These are phyloP conservation scores for Trematocara unimaculatum DNA, from an alignment of 2,113 vertebrate genomes.

Conservation along the genomic window DNA sequence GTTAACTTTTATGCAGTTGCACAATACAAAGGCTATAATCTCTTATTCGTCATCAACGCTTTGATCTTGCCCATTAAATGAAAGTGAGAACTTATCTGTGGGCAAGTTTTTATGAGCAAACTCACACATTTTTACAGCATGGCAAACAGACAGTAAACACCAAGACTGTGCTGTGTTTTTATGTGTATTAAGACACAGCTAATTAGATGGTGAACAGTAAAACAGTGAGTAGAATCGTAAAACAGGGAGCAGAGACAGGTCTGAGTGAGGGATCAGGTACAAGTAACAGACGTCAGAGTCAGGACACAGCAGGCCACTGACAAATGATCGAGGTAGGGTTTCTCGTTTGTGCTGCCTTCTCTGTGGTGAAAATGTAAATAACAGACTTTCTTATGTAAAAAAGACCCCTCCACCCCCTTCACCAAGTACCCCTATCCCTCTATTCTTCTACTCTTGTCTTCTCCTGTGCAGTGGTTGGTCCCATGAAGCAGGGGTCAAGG, in stretches of 20 bases:
- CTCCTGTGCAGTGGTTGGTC: slow-evolving; percentile 51
- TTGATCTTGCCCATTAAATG: slow-evolving; percentile 35
- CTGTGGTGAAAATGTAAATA: slow-evolving; percentile 61
- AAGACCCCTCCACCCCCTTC: slow-evolving; percentile 6
- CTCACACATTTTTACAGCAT: slow-evolving; percentile 71
- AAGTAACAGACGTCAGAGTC: slow-evolving; percentile 18
- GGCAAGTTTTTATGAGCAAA: slow-evolving; percentile 63
- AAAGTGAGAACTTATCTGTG: slow-evolving; percentile 21
- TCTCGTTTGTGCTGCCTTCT: slow-evolving; percentile 48
- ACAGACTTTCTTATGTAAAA: slow-evolving; percentile 55
- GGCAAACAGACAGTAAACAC: slow-evolving; percentile 74
- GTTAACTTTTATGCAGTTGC: not conserved
- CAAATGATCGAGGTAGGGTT: slow-evolving; percentile 50
- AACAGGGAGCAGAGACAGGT: slow-evolving; percentile 6
- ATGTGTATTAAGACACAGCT: slow-evolving; percentile 69
- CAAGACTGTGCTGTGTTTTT: slow-evolving; percentile 62
- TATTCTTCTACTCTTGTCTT: slow-evolving; percentile 41
- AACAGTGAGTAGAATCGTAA: slow-evolving; percentile 62
- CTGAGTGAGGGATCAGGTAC: slow-evolving; percentile 25
- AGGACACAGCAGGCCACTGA: slow-evolving; percentile 43
- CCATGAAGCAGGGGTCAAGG: slow-evolving; percentile 72
- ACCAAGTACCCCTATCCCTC: slow-evolving; percentile 38
- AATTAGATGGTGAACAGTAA: slow-evolving; percentile 72
- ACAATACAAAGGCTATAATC: not conserved
- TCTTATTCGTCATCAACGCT: not conserved